A percentile compares a stretch with the other conserved stretches of the same genome.
These are phyloP conservation scores for Beroe ovata DNA, from an alignment of 37 sponge, comb jelly and placozoan genomes.

Conservation along the genomic window DNA sequence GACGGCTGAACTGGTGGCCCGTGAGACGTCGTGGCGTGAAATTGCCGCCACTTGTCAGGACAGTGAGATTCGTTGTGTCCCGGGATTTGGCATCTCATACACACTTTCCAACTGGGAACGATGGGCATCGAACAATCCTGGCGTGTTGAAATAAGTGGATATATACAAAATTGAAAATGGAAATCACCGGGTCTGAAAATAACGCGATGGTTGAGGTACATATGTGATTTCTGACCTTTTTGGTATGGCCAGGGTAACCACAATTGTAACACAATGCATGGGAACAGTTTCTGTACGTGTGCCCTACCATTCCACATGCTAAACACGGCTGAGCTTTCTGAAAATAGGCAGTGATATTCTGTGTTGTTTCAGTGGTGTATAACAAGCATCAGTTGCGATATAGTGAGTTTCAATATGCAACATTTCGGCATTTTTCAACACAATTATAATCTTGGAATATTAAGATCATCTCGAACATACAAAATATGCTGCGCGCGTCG, in stretches of 20 bases:
- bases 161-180: too few relatives aligned
- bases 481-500: constrained; percentile 13
- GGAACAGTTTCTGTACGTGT: constrained; percentile 1
- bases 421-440: too few relatives aligned
- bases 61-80: constrained; percentile 64
- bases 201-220: too few relatives aligned
- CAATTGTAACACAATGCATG: constrained; percentile 30
- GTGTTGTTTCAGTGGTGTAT: too few relatives aligned
- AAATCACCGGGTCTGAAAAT: too few relatives aligned
- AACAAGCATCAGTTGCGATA: too few relatives aligned
- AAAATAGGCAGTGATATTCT: too few relatives aligned
- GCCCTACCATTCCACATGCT: constrained; percentile 30
- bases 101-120: constrained; percentile 51
- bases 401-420: too few relatives aligned
- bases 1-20: constrained; percentile 22
- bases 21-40: constrained; percentile 69
- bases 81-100: constrained; percentile 16
- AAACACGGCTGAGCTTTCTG: constrained; percentile 49
- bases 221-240: constrained; percentile 1
- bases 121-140: constrained; percentile 40
- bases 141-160: too few relatives aligned
- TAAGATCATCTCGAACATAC: too few relatives aligned
- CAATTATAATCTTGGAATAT: too few relatives aligned
- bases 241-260: constrained; percentile 42
- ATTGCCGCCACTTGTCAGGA: constrained; percentile 76